Evolutionary conservation across 1,140 invertebrate species (phyloP).

Genomic region (Palaemon carinicauda): DNA sequence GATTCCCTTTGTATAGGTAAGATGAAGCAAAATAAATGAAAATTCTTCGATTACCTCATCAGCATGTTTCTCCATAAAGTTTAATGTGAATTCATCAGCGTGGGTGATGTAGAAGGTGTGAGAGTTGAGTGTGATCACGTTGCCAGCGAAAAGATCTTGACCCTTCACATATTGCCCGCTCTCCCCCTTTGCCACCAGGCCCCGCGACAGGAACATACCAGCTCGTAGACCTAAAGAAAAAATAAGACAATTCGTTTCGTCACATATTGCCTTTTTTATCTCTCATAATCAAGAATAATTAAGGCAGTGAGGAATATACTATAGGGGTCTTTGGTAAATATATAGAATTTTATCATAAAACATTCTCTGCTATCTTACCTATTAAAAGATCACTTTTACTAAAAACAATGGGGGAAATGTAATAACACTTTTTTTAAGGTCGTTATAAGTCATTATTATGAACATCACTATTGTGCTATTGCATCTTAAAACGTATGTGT

Average conservation of each 20-base stretch:
- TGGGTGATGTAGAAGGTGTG: conserved; percentile 27
- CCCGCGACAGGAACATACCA: conserved; percentile 38
- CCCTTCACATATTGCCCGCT: neutral
- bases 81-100: conserved; percentile 38
- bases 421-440: too few species aligned
- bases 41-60: conserved; percentile 29
- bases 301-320: neutral
- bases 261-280: neutral
- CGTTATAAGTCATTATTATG: too few species aligned
- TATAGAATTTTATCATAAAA: too few species aligned
- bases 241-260: neutral
- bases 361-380: too few species aligned
- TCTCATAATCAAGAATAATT: neutral
- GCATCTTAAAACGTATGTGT: too few species aligned
- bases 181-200: conserved; percentile 8
- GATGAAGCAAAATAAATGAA: too few species aligned
- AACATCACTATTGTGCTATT: too few species aligned
- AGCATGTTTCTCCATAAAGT: conserved; percentile 30
- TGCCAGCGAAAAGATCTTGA: conserved; percentile 26
- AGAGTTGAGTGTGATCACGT: conserved; percentile 24
- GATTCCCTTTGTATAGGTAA: too few species aligned
- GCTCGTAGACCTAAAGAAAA: conserved; percentile 7
- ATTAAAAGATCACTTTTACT: too few species aligned
- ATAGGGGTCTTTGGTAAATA: too few species aligned
- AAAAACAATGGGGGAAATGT: too few species aligned